Base-by-base conservation (phyloP, 1,140 invertebrate species). In the Chironomus striatipennis region DNA sequence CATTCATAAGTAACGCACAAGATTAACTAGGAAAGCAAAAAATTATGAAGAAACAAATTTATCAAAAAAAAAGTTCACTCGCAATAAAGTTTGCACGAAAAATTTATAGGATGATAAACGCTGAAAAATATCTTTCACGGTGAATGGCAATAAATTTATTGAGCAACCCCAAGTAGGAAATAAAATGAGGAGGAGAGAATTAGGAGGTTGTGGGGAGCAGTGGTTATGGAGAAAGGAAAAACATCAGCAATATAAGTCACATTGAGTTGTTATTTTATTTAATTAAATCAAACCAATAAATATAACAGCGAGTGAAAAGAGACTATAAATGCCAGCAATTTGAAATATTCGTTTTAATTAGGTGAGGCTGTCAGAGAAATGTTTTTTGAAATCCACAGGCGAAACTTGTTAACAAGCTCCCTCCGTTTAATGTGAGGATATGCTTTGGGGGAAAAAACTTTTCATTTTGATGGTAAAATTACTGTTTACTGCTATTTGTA, bases 201-300 rank as follows among this genome's bases (percentile, higher is more conserved):
- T 10, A 47, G 43, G 9, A 47, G 43, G 43, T 47, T 12, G 47
- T 57, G 12, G 47, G 12, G n/a, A 57, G n/a, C 4, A 12, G n/a
- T n/a, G 47, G n/a, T 34, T 34, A 34, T 34, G 12, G 4, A 57
- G 15, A 57, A 57, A 57, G 10, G 12, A 57, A n/a, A 4, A 57
- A 57, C n/a, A n/a, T 12, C 12, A 15, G 12, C 1, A 57, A 57
- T 57, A 57, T 57, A 5, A 57, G 12, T 57, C 47, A 57, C 47
- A 57, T 57, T 57, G 47, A 57, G n/a, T 57, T 57, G 47, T 57
- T 57, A n/a, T n/a, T 57, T 57, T 15, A 57, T 57, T 57, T 57
- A 57, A 57, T 57, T 57, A 57, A 57, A 57, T 57, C 47, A 57
- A 57, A 57, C 47, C 47, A 57, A 57, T 57, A 57, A 57, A 57